These are phyloP conservation scores for Orgyia antiqua DNA, from an alignment of 2,888 invertebrate genomes.

Conservation along the genomic window DNA sequence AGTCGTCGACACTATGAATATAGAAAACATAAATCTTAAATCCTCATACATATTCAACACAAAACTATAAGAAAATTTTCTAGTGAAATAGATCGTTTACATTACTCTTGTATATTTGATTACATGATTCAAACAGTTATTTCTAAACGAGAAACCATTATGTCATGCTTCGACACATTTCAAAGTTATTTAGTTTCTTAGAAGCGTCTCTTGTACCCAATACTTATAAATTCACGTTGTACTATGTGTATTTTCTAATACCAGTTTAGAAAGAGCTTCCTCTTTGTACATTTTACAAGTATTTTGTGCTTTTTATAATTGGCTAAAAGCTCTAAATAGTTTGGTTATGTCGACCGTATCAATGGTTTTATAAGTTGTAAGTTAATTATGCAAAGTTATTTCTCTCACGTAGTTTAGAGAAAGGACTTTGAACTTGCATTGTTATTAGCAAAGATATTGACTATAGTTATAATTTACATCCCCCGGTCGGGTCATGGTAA, in stretches of 20 bases:
- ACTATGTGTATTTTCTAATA: slow-evolving; percentile 28
- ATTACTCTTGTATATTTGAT: no score
- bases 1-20: no score
- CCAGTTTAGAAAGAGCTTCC: slow-evolving; percentile 39
- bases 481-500: no score
- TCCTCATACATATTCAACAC: slow-evolving; percentile 14
- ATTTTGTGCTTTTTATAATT: slow-evolving; percentile 28
- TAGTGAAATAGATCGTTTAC: no score
- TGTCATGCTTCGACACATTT: slow-evolving; percentile 36
- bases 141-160: slow-evolving; percentile 32
- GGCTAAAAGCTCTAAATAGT: slow-evolving; percentile 33
- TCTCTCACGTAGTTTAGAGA: slow-evolving; percentile 25
- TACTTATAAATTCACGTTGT: slow-evolving; percentile 48
- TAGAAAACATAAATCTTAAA: slow-evolving; percentile 11
- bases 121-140: slow-evolving; percentile 18
- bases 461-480: no score
- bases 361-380: slow-evolving; percentile 53
- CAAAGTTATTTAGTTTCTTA: slow-evolving; percentile 50
- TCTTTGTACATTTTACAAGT: slow-evolving; percentile 24
- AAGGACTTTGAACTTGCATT: slow-evolving; percentile 33
- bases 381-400: slow-evolving; percentile 54
- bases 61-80: no score
- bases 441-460: slow-evolving; percentile 36
- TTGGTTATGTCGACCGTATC: slow-evolving; percentile 43
- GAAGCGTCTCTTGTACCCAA: slow-evolving; percentile 42